These are phyloP conservation scores for Nannoperca obscura DNA, from an alignment of 2,797 vertebrate species.

Conservation along the genomic window DNA sequence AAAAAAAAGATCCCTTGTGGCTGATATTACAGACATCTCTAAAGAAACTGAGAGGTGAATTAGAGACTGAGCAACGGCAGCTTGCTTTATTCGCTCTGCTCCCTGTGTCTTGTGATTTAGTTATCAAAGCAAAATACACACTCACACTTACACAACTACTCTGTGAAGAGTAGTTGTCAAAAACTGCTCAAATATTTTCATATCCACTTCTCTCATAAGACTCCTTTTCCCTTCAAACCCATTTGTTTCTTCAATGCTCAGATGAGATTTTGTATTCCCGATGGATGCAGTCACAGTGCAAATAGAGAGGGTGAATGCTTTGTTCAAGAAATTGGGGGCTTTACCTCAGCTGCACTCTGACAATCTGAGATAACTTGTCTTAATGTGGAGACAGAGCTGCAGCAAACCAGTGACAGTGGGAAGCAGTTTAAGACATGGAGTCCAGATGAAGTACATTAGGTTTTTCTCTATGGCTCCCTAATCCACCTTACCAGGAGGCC, in stretches of 20 bases:
- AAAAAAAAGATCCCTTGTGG: constrained; percentile 14
- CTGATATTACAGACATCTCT: constrained; percentile 31
- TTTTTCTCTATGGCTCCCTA: constrained; percentile 53
- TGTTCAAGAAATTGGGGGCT: constrained; percentile 41
- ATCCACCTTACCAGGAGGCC: constrained; percentile 62
- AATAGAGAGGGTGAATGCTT: constrained; percentile 8
- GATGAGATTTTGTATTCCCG: constrained; percentile 19
- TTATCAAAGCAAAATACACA: constrained; percentile 40
- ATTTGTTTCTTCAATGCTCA: constrained; percentile 30
- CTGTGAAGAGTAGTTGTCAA: constrained; percentile 23
- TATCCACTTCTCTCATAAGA: constrained; percentile 15
- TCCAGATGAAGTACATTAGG: constrained; percentile 54
- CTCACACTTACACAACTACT: not conserved
- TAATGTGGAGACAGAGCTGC: constrained; percentile 38
- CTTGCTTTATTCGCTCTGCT: constrained; percentile 37
- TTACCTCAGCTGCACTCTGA: constrained; percentile 29
- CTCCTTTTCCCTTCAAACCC: constrained; percentile 41
- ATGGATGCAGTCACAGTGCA: constrained; percentile 27
- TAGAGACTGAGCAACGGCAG: constrained; percentile 18
- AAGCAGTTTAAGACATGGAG: constrained; percentile 42
- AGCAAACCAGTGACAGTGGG: constrained; percentile 37
- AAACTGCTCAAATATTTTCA: constrained; percentile 34
- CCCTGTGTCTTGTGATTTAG: constrained; percentile 33
- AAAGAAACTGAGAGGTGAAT: constrained; percentile 35
- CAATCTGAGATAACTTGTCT: constrained; percentile 38